Evolutionary conservation across 2,113 vertebrate genomes (phyloP).

Genomic region (Agapornis roseicollis): DNA sequence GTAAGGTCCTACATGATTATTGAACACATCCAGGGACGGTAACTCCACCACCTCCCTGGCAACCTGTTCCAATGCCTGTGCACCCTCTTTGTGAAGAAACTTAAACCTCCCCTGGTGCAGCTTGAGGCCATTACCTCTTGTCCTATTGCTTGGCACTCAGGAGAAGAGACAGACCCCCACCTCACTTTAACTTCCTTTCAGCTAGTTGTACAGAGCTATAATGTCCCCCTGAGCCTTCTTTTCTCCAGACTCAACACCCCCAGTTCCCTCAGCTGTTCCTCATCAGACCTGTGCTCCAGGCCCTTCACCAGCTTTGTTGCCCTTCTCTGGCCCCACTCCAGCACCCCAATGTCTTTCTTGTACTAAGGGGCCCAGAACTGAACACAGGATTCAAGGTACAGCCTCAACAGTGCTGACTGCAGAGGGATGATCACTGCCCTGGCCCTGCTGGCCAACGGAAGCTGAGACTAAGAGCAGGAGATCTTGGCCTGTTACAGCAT

Average conservation of each 20-base stretch:
- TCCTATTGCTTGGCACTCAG: background rate
- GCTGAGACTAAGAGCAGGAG: background rate
- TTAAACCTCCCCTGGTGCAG: background rate
- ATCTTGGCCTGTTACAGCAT: background rate
- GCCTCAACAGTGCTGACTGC: background rate
- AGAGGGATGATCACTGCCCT: fast-evolving
- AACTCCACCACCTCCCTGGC: background rate
- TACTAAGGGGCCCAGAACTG: background rate
- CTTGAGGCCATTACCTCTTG: background rate
- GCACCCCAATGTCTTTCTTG: background rate
- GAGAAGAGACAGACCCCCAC: background rate
- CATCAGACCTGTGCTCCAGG: no score
- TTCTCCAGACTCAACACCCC: background rate
- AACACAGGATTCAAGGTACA: background rate
- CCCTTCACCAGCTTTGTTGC: fast-evolving
- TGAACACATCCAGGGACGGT: background rate
- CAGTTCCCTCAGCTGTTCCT: no score
- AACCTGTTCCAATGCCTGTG: background rate
- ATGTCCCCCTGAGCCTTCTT: background rate
- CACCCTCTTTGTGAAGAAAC: background rate
- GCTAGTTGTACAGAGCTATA: background rate
- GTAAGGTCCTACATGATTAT: background rate
- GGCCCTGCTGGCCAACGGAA: background rate
- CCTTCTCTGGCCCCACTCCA: fast-evolving
- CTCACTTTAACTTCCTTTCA: background rate